Evolutionary conservation across 2,888 invertebrate genomes (phyloP).

Genomic region (Diaprepes abbreviatus): DNA sequence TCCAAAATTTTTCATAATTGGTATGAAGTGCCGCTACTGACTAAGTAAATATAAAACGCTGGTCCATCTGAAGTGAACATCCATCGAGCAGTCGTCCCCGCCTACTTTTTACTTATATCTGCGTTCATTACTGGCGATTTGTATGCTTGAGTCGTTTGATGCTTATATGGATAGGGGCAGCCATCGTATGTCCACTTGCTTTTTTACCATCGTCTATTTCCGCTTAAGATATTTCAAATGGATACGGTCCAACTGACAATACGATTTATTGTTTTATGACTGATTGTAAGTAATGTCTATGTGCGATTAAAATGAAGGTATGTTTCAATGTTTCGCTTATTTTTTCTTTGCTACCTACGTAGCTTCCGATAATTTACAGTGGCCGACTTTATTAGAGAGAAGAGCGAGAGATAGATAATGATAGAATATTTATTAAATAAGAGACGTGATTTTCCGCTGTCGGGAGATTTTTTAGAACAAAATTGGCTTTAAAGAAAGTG

Average conservation of each 20-base stretch:
- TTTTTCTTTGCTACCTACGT: slow-evolving; percentile 4
- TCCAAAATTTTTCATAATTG: too few species aligned
- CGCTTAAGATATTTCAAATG: slow-evolving; percentile 65
- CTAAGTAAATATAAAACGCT: slow-evolving; percentile 38
- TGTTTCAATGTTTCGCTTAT: slow-evolving; percentile 26
- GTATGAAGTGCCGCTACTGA: slow-evolving; percentile 28
- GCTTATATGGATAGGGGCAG: slow-evolving; percentile 66
- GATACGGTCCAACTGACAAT: slow-evolving; percentile 60
- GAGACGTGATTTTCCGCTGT: too few species aligned
- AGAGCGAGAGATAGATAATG: too few species aligned
- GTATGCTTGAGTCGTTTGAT: slow-evolving; percentile 65
- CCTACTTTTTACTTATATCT: slow-evolving; percentile 67
- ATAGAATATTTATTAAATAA: too few species aligned
- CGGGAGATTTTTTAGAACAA: too few species aligned
- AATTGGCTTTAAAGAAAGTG: too few species aligned
- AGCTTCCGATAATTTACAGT: slow-evolving; percentile 11
- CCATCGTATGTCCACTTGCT: slow-evolving; percentile 64
- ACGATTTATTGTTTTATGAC: slow-evolving; percentile 63
- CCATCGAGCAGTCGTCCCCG: slow-evolving; percentile 58
- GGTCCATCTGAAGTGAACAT: slow-evolving; percentile 47
- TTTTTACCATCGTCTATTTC: slow-evolving; percentile 65
- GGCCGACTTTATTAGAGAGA: neutral
- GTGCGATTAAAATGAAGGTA: slow-evolving; percentile 28
- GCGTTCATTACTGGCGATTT: slow-evolving; percentile 66
- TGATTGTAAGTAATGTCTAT: slow-evolving; percentile 56